These are phyloP conservation scores for Eira barbara DNA, from an alignment of 2,113 vertebrate genomes.

Conservation along the genomic window DNA sequence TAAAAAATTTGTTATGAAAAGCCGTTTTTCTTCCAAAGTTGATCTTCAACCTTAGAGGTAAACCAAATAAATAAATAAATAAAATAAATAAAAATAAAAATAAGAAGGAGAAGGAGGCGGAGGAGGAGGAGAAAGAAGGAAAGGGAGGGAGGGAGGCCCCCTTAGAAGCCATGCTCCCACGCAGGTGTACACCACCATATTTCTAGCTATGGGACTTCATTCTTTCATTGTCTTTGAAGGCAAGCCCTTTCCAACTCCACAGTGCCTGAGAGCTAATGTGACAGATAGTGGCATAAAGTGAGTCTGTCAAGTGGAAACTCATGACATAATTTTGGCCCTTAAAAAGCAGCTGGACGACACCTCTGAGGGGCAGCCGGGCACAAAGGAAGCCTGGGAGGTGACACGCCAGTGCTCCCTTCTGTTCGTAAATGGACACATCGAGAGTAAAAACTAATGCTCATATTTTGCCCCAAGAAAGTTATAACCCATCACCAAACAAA, in stretches of 20 bases:
- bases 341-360: constrained; percentile 4
- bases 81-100: no score
- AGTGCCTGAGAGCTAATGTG: constrained; percentile 43
- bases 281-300: constrained; percentile 67
- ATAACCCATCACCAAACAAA: constrained; percentile 52
- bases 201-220: not conserved
- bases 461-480: constrained; percentile 74
- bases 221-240: constrained; percentile 75
- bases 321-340: constrained; percentile 57
- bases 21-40: constrained; percentile 40
- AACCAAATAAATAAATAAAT: not conserved
- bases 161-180: not conserved
- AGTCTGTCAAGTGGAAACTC: constrained; percentile 69
- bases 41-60: constrained; percentile 40
- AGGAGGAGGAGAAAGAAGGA: not conserved
- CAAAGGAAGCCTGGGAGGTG: constrained; percentile 69
- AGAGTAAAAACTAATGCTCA: not conserved
- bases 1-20: constrained; percentile 37
- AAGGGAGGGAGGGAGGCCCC: not conserved
- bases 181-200: not conserved
- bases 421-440: not conserved
- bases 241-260: constrained; percentile 64
- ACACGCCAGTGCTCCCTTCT: constrained; percentile 30
- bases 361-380: constrained; percentile 60
- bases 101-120: not conserved